Conservation (phyloP, 2,888 invertebrate species). For the Scaptomyza parva region DNA sequence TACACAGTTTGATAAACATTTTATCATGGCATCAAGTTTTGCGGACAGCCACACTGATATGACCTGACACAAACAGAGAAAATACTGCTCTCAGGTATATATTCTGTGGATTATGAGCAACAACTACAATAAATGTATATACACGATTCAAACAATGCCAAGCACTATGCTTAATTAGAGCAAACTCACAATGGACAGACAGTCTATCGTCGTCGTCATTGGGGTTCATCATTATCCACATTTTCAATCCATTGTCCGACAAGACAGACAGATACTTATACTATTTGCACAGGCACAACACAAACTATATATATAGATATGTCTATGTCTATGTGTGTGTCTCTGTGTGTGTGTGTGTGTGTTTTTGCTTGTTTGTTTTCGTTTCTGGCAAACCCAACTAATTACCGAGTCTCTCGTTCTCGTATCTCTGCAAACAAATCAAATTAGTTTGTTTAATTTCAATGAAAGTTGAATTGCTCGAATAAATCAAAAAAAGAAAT, state of each 20-base stretch:
- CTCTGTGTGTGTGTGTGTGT: slow-evolving; percentile 1
- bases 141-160: slow-evolving; percentile 1
- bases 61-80: slow-evolving; percentile 26
- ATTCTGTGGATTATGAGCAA: slow-evolving; percentile 23
- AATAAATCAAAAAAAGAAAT: slow-evolving; percentile 11
- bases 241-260: neutral
- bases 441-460: slow-evolving; percentile 55
- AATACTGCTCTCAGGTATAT: slow-evolving; percentile 10
- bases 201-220: neutral
- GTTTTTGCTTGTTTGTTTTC: slow-evolving; percentile 9
- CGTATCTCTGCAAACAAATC: slow-evolving; percentile 56
- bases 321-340: neutral
- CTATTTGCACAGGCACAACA: slow-evolving; percentile 2
- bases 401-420: slow-evolving; percentile 36
- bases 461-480: slow-evolving; percentile 34
- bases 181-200: slow-evolving; percentile 13
- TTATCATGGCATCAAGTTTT: slow-evolving; percentile 63
- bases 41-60: slow-evolving; percentile 27
- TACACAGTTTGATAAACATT: slow-evolving; percentile 70
- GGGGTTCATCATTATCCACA: neutral
- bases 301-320: neutral
- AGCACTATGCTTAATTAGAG: slow-evolving; percentile 35
- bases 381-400: slow-evolving; percentile 36
- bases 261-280: slow-evolving; percentile 1
- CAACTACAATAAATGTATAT: slow-evolving; percentile 5